Evolutionary conservation across 2,888 invertebrate genomes (phyloP).

Genomic region (Prosopocoilus inquinatus): DNA sequence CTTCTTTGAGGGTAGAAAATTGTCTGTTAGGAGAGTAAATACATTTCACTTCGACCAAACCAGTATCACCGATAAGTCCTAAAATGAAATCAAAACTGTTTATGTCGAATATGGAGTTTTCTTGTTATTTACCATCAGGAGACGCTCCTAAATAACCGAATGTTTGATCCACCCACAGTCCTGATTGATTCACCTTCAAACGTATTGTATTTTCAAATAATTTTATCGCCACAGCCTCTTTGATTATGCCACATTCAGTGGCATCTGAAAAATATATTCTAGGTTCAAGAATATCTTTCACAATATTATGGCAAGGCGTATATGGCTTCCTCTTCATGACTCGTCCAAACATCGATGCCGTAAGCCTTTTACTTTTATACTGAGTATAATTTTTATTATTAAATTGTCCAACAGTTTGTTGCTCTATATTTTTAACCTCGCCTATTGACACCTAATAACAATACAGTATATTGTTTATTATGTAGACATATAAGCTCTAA

Average conservation of each 20-base stretch:
- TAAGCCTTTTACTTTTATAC: slow-evolving; percentile 4
- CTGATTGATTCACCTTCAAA: slow-evolving; percentile 6
- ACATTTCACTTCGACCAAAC: too few species aligned
- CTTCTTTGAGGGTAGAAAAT: too few species aligned
- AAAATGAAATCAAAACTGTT: too few species aligned
- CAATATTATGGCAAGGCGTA: neutral
- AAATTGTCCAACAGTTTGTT: slow-evolving; percentile 12
- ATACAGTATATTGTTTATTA: neutral
- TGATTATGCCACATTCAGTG: slow-evolving; percentile 19
- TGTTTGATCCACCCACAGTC: slow-evolving; percentile 14
- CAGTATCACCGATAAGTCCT: too few species aligned
- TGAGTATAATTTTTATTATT: slow-evolving; percentile 18
- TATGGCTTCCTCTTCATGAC: slow-evolving; percentile 2
- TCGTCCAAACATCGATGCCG: slow-evolving; percentile 9
- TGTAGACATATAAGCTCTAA: neutral
- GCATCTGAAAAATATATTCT: slow-evolving; percentile 5
- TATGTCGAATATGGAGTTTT: too few species aligned
- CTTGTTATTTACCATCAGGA: slow-evolving; percentile 15
- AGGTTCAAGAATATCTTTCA: slow-evolving; percentile 6
- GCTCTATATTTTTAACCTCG: neutral
- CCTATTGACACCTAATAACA: too few species aligned
- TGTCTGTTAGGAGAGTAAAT: too few species aligned
- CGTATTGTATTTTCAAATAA: neutral
- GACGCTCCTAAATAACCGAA: slow-evolving; percentile 19
- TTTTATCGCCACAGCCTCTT: slow-evolving; percentile 17